These are phyloP conservation scores for Nasalis larvatus DNA, from an alignment of 2,113 vertebrate species.

Conservation along the genomic window DNA sequence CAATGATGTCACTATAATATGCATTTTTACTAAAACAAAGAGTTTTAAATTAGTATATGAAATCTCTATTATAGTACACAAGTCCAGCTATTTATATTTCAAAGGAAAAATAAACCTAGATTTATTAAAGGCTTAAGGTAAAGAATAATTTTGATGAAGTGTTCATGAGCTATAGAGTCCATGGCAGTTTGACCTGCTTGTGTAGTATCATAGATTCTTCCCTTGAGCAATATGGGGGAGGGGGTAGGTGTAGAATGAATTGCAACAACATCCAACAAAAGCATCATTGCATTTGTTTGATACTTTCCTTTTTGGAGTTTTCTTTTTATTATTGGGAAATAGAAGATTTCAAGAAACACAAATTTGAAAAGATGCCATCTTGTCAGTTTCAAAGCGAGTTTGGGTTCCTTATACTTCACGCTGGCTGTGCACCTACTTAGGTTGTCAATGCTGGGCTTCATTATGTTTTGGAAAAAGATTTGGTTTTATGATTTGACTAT, in stretches of 20 bases:
- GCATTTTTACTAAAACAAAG: not conserved
- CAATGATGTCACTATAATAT: not conserved
- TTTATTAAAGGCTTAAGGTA: not conserved
- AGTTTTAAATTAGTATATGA: not conserved
- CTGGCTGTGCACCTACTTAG: slow-evolving; percentile 82
- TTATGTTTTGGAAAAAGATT: slow-evolving; percentile 47
- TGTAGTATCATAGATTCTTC: not conserved
- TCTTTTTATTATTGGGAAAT: slow-evolving; percentile 85
- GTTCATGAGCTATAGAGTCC: not conserved
- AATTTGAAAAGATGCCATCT: slow-evolving; percentile 90
- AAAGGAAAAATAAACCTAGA: not conserved
- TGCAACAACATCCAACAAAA: slow-evolving; percentile 84
- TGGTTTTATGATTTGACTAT: slow-evolving; percentile 68
- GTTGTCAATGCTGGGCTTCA: slow-evolving; percentile 58
- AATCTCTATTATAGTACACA: not conserved
- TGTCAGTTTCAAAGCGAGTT: slow-evolving; percentile 83
- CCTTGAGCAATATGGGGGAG: not conserved
- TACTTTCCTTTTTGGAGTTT: slow-evolving; percentile 36
- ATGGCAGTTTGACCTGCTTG: not conserved
- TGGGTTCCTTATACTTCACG: slow-evolving; percentile 87
- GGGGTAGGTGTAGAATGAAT: not conserved
- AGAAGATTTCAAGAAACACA: slow-evolving; percentile 88
- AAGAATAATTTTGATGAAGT: not conserved
- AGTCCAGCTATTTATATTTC: not conserved
- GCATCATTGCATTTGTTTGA: slow-evolving; percentile 87